Percentiles rank a stretch among this genome's conserved stretches.
Evolutionary conservation across 1,140 invertebrate genomes (phyloP).

Genomic region (Rhynchophorus ferrugineus): DNA sequence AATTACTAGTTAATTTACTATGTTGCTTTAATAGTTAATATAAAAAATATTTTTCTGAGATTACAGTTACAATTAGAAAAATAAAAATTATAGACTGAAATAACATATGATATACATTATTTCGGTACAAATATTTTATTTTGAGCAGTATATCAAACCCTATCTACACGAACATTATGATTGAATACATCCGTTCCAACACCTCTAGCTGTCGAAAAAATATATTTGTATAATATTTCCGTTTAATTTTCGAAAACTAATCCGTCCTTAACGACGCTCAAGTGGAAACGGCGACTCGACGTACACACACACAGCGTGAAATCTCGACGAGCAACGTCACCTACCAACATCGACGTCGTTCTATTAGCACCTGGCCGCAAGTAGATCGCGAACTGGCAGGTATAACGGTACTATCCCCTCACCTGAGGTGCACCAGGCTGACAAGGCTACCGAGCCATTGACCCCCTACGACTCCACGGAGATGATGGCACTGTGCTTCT

Average conservation of each 20-base stretch:
- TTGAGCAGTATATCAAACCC: no score
- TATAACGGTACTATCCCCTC: constrained; percentile 18
- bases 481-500: constrained; percentile 20
- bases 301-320: background rate
- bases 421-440: background rate
- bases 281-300: background rate
- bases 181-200: background rate
- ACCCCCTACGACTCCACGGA: constrained; percentile 13
- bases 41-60: no score
- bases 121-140: no score
- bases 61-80: no score
- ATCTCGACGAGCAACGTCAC: no score
- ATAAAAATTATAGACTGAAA: no score
- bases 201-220: background rate
- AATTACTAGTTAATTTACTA: no score
- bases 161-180: no score
- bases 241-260: background rate
- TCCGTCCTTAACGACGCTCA: background rate
- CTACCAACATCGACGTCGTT: constrained; percentile 8
- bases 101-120: no score
- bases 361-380: constrained; percentile 15
- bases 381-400: constrained; percentile 21
- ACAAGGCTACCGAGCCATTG: constrained; percentile 21
- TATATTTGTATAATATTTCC: background rate
- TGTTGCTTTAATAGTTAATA: no score